A percentile compares a stretch with the other conserved stretches of the same genome.
Conservation (phyloP, 1,140 invertebrate genomes). For the Chionoecetes opilio region DNA sequence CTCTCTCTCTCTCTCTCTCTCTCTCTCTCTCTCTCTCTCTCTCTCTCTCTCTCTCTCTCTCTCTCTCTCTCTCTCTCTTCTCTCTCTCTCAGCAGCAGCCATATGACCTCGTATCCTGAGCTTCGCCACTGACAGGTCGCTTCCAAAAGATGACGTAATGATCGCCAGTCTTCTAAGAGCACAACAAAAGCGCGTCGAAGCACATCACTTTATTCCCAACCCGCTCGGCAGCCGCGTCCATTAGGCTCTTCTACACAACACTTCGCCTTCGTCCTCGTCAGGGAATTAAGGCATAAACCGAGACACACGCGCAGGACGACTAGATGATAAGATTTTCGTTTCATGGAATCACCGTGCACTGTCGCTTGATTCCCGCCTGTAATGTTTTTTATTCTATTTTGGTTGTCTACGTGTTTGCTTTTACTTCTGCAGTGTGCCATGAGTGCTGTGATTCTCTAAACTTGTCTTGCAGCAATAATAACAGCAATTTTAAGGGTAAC, state of each 20-base stretch:
- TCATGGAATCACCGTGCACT: not conserved
- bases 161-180: no score
- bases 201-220: not conserved
- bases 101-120: no score
- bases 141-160: no score
- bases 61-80: slow-evolving; percentile 40
- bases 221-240: not conserved
- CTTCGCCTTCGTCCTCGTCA: not conserved
- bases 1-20: slow-evolving; percentile 41
- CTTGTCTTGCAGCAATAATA: no score
- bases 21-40: not conserved
- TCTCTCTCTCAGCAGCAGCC: not conserved
- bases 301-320: not conserved
- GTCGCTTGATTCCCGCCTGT: not conserved
- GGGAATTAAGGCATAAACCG: not conserved
- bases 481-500: no score
- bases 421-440: not conserved
- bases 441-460: not conserved
- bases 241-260: not conserved
- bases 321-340: not conserved
- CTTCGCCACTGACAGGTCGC: no score
- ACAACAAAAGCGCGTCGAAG: not conserved
- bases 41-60: slow-evolving; percentile 46
- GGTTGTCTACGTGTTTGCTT: not conserved
- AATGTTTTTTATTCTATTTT: slow-evolving; percentile 8